Base-by-base conservation (phyloP, 2,113 vertebrate species). In the Vicugna pacos region DNA sequence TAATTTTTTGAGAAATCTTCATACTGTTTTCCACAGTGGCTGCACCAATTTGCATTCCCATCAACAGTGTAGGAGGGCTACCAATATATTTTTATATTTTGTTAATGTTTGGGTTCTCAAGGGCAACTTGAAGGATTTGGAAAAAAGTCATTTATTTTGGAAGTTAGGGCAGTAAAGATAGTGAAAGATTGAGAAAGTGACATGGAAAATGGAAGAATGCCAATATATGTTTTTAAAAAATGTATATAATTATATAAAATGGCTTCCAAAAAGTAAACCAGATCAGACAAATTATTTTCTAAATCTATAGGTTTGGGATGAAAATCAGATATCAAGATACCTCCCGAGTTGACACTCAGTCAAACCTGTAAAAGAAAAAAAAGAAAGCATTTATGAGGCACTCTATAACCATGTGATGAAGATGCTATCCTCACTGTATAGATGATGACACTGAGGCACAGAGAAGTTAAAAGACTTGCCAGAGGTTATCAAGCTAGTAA, bases 391-490 rank as follows among this genome's bases (percentile, higher is more conserved):
- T 69, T 58, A 30, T 17, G 2, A 28, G 81, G 58, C 38, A 5
- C 30, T 14, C 0, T 0, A 3, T 15, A 0, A 14, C 13, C 0
- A 0, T 1, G 4, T 2, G 7, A 3, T 20, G n/a, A 9, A 35
- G 48, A 17, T 11, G 8, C 52, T 26, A 5, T 17, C 32, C 7
- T 16, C 38, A 20, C 32, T 28, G 30, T 3, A 16, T 8, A 64
- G 16, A 73, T 3, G 52, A 9, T 22, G n/a, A 70, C 46, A 54
- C 42, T 0, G 13, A 85, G 83, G 56, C 69, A 6, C 65, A 50
- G 14, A 8, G 32, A 30, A 24, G 7, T n/a, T 13, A 3, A n/a
- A 7, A 69, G 58, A 52, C 9, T n/a, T 14, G 9, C 26, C 52
- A 13, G 2, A 46, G 54, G 3, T 87, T 6, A 32, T 65, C 38